These are phyloP conservation scores for Geococcyx californianus DNA, from an alignment of 2,113 vertebrate genomes.

Conservation along the genomic window DNA sequence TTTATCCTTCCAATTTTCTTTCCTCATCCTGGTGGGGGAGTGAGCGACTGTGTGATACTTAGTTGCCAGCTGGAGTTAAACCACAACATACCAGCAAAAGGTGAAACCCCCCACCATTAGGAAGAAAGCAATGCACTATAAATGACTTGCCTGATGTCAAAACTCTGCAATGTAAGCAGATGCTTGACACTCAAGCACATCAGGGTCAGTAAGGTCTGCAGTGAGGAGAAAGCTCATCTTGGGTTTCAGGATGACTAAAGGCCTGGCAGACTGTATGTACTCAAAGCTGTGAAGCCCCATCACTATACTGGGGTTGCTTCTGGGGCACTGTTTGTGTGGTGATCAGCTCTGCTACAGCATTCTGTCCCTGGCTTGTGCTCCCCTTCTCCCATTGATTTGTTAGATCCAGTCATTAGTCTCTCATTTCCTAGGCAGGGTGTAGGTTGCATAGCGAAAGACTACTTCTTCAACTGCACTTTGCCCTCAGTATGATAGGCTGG, in stretches of 20 bases:
- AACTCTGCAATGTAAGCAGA: rapidly evolving
- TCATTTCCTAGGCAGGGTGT: not conserved
- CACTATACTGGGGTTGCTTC: not conserved
- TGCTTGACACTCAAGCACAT: not conserved
- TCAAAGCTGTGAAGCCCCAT: not conserved
- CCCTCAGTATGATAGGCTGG: not conserved
- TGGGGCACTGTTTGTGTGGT: not conserved
- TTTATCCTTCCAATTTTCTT: too few species aligned
- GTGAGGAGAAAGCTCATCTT: not conserved
- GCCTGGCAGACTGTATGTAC: not conserved
- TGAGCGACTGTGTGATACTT: too few species aligned
- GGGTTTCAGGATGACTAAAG: not conserved
- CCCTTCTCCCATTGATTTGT: not conserved
- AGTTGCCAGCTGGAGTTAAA: too few species aligned
- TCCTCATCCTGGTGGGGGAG: too few species aligned
- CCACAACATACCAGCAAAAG: not conserved
- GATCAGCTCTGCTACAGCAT: not conserved
- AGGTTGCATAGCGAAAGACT: not conserved
- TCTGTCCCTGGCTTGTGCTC: not conserved
- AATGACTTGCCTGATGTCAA: not conserved
- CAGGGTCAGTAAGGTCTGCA: not conserved
- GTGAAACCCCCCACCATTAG: not conserved
- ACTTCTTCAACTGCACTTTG: not conserved
- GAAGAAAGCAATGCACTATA: not conserved
- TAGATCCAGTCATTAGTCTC: not conserved